phyloP scores from a whole-genome alignment of 1,140 invertebrate genomes.

The Homalodisca vitripennis region DNA sequence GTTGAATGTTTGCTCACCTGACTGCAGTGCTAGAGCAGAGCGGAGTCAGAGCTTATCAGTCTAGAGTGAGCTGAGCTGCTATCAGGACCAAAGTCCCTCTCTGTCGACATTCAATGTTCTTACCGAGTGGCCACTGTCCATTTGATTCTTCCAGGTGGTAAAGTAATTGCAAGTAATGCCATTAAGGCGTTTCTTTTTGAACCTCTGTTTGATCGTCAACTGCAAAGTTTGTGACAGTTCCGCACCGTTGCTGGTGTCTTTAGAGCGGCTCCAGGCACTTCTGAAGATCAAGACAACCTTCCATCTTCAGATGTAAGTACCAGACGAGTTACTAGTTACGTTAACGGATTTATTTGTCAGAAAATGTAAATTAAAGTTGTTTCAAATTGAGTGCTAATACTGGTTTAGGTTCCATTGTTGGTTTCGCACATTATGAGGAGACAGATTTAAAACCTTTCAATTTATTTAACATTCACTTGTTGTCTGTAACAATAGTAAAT shows the following conservation, averaged over 20 bases:
- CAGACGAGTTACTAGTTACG: no score
- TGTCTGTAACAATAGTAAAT: no score
- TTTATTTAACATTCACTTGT: no score
- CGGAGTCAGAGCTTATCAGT: not conserved
- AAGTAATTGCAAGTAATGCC: conserved; percentile 18
- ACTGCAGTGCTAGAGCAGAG: no score
- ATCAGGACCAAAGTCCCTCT: conserved; percentile 10
- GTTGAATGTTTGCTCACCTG: not conserved
- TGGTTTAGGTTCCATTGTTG: no score
- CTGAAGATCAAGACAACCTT: conserved; percentile 8
- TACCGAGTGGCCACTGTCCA: not conserved
- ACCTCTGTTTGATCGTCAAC: conserved; percentile 26
- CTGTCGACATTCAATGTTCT: not conserved
- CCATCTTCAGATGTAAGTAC: conserved; percentile 28
- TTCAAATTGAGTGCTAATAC: no score
- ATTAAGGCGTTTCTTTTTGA: conserved; percentile 28
- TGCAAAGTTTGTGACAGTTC: conserved; percentile 27
- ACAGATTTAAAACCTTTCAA: no score
- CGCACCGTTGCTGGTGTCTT: not conserved
- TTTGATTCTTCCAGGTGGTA: not conserved
- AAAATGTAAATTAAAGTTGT: no score
- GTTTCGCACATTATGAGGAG: no score
- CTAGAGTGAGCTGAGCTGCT: not conserved
- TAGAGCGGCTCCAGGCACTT: not conserved
- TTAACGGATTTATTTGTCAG: no score